Base-by-base conservation (phyloP, 1,140 invertebrate genomes). In the Drosophila lacertosa region DNA sequence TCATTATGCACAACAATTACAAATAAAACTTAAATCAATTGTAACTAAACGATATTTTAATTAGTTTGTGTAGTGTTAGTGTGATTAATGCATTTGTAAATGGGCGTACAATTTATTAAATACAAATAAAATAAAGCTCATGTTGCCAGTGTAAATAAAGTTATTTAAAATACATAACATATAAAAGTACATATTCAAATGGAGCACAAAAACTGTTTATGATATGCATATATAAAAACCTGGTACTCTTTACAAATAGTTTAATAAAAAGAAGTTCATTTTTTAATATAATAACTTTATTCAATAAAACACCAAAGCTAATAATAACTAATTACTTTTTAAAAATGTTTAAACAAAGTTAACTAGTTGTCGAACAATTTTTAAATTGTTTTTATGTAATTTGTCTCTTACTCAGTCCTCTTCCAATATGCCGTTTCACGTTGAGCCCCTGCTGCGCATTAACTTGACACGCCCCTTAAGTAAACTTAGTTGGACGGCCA, bases 21-120 rank as follows among this genome's bases (percentile, higher is more conserved):
- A 40, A 55, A 32, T 29, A 42, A 26, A 16, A 9, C 20, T 9
- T 6, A n/a, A 64, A 20, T n/a, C 39, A 40, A 55, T 18, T 51
- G 13, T 45, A 37, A 39, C 35, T 40, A 26, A 64, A 64, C 13
- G 33, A 1, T n/a, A 32, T 48, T 64, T 64, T 64, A 69, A 64
- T 55, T 62, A 42, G 48, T 32, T 40, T 55, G 26, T 29, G 24
- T 50, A 24, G 66, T 64, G 66, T 55, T 55, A 39, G 33, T 33
- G 9, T 69, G 26, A 69, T 69, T 64, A 64, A 32, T 57, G 54
- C 39, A 10, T 13, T 32, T 22, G 33, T 9, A 48, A 57, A 48
- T 16, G 42, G 10, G 10, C 2, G 7, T 7, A 4, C 7, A 35
- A 42, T 45, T 44, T 6, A 50, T 26, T 18, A 4, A 51, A n/a